These are phyloP conservation scores for Perizoma flavofasciatum DNA, from an alignment of 2,888 invertebrate genomes.

Conservation along the genomic window DNA sequence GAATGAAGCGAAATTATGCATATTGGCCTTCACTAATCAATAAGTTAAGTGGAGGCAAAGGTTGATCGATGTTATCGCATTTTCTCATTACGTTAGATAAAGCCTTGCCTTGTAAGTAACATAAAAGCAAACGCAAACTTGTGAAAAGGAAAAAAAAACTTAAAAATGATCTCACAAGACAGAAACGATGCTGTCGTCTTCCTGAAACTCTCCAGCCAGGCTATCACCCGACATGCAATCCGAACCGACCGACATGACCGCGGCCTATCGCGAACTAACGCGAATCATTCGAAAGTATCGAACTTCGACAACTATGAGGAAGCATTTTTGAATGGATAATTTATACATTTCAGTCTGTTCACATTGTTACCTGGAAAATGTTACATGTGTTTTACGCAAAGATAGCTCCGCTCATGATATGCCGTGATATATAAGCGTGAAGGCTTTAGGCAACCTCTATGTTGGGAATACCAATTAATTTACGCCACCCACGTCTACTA, in stretches of 20 bases:
- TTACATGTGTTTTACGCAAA: conserved; percentile 31
- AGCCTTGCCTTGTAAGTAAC: not conserved
- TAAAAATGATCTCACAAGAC: conserved; percentile 54
- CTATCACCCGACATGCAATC: conserved; percentile 69
- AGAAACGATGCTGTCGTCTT: conserved; percentile 44
- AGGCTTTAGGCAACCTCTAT: conserved; percentile 9
- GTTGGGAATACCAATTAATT: conserved; percentile 15
- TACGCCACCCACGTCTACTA: not conserved
- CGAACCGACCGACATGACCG: conserved; percentile 53
- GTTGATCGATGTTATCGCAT: not conserved
- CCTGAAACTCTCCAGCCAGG: conserved; percentile 53
- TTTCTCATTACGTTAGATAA: not conserved
- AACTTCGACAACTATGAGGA: conserved; percentile 42
- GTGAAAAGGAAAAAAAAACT: not conserved
- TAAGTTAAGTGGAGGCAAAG: not conserved
- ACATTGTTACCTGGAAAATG: conserved; percentile 36
- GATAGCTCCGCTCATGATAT: conserved; percentile 24
- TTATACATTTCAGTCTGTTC: conserved; percentile 49
- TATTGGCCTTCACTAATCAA: conserved; percentile 4
- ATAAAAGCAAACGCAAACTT: not conserved
- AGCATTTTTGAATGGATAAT: conserved; percentile 50
- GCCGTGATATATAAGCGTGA: conserved; percentile 17
- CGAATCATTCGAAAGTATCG: conserved; percentile 48
- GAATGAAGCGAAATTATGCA: conserved; percentile 10
- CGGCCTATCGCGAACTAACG: conserved; percentile 57